Evolutionary conservation across 2,113 vertebrate genomes (phyloP).

Genomic region (Petaurus breviceps): DNA sequence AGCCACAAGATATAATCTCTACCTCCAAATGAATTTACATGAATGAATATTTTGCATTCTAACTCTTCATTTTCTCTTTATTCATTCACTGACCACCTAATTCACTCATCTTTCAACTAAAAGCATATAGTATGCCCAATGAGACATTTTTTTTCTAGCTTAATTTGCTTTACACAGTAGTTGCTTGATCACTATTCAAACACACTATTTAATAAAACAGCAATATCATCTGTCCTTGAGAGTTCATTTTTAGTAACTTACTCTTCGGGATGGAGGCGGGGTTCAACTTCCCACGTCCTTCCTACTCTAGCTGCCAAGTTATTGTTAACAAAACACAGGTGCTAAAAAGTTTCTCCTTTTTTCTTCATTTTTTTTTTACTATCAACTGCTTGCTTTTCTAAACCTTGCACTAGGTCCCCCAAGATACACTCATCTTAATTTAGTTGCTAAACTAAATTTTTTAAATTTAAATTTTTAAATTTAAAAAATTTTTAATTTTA

Average conservation of each 20-base stretch:
- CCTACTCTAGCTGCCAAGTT: slow-evolving; percentile 72
- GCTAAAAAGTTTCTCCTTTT: slow-evolving; percentile 77
- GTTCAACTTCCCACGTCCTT: slow-evolving; percentile 74
- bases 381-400: slow-evolving; percentile 77
- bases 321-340: slow-evolving; percentile 82
- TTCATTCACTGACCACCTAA: slow-evolving; percentile 2
- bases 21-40: slow-evolving; percentile 4
- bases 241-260: slow-evolving; percentile 74
- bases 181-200: slow-evolving; percentile 72
- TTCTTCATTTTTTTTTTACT: slow-evolving; percentile 72
- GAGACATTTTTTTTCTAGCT: slow-evolving; percentile 60
- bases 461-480: no score
- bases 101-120: slow-evolving; percentile 1
- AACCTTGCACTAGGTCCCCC: slow-evolving; percentile 80
- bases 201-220: slow-evolving; percentile 69
- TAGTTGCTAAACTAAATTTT: slow-evolving; percentile 69
- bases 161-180: slow-evolving; percentile 55
- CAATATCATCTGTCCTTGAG: slow-evolving; percentile 78
- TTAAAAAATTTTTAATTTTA: no score
- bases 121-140: neutral
- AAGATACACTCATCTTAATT: slow-evolving; percentile 80
- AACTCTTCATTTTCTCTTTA: slow-evolving; percentile 35
- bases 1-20: slow-evolving; percentile 1
- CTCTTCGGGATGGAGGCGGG: slow-evolving; percentile 60
- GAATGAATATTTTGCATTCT: neutral